Conservation (phyloP, 2,888 invertebrate species). For the Drosophila aldrichi region DNA sequence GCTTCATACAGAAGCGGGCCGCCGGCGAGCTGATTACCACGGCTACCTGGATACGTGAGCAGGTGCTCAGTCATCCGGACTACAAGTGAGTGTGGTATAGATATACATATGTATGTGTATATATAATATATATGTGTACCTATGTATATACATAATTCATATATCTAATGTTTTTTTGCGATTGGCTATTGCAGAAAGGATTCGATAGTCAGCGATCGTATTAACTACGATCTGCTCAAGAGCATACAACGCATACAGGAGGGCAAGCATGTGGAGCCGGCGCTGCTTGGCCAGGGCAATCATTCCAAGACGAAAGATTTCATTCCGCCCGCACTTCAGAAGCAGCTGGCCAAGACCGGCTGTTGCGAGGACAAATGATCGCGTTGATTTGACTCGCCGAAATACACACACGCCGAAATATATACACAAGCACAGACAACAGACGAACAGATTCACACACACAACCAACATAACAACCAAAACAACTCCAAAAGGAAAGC, state of each 20-base stretch:
- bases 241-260: conserved; percentile 91
- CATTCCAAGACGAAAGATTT: conserved; percentile 93
- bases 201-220: conserved; percentile 93
- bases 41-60: conserved; percentile 97
- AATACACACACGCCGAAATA: neutral
- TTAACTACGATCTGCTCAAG: conserved; percentile 95
- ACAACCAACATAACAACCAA: conserved; percentile 5
- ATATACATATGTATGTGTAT: too few species aligned
- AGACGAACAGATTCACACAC: neutral
- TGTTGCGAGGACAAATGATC: conserved; percentile 83
- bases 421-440: conserved; percentile 1
- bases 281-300: conserved; percentile 90
- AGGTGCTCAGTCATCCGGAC: conserved; percentile 93
- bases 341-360: conserved; percentile 84
- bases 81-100: conserved; percentile 90
- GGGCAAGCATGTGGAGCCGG: conserved; percentile 90
- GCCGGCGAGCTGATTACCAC: conserved; percentile 96
- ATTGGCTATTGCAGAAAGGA: conserved; percentile 88
- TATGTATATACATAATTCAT: too few species aligned
- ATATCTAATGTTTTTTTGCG: conserved; percentile 44
- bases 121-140: neutral
- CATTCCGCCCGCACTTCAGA: conserved; percentile 92
- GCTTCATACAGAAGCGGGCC: conserved; percentile 94
- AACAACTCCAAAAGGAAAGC: conserved; percentile 7
- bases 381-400: conserved; percentile 40